Percentiles rank a stretch among this genome's conserved stretches.
These are phyloP conservation scores for Hippasteria phrygiana DNA, from an alignment of 53 echinoderm and acorn worm genomes.

Conservation along the genomic window DNA sequence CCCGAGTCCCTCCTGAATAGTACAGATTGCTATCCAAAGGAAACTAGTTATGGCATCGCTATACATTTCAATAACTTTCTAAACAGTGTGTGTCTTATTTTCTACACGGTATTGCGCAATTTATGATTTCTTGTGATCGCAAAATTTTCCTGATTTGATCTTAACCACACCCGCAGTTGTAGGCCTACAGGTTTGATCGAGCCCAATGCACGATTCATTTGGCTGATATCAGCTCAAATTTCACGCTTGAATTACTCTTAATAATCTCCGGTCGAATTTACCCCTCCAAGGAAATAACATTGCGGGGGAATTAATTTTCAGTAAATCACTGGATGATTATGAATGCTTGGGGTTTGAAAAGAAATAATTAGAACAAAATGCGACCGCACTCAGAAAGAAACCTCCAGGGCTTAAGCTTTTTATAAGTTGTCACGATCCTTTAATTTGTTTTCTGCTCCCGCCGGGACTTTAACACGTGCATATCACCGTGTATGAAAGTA, in stretches of 20 bases:
- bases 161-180: not conserved
- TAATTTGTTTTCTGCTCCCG: not conserved
- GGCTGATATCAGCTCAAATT: not conserved
- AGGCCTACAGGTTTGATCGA: not conserved
- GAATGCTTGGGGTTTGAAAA: not conserved
- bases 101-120: too few relatives aligned
- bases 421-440: constrained; percentile 17
- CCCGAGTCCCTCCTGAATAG: too few relatives aligned
- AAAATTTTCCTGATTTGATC: not conserved
- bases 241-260: constrained; percentile 21
- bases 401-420: not conserved
- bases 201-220: not conserved
- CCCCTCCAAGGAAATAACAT: not conserved
- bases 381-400: not conserved
- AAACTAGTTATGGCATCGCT: too few relatives aligned
- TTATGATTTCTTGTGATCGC: too few relatives aligned
- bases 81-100: too few relatives aligned
- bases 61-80: too few relatives aligned
- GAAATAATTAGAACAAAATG: constrained; percentile 2
- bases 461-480: too few relatives aligned
- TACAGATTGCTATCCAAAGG: too few relatives aligned
- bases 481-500: too few relatives aligned
- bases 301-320: not conserved
- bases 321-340: not conserved
- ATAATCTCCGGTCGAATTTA: constrained; percentile 2